A percentile compares a stretch with the other conserved stretches of the same genome.
These are phyloP conservation scores for Sebastes fasciatus DNA, from an alignment of 2,113 vertebrate species.

Conservation along the genomic window DNA sequence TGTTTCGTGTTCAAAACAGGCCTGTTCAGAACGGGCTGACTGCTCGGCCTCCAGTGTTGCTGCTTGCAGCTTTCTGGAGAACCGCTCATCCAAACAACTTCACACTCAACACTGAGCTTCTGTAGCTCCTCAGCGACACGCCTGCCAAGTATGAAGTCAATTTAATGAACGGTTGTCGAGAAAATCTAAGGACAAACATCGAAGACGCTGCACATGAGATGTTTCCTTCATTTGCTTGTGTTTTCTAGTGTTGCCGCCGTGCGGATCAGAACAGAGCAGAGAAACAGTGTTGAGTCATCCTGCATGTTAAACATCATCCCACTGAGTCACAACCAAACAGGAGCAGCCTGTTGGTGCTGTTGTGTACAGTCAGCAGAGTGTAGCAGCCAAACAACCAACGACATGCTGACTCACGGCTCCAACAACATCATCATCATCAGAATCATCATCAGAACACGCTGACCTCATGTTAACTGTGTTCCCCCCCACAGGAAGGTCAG, in stretches of 20 bases:
- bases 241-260: neutral
- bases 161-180: too few species aligned
- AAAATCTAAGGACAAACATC: too few species aligned
- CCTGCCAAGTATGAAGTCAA: too few species aligned
- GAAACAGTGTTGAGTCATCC: neutral
- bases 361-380: neutral
- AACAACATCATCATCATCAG: neutral
- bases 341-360: neutral
- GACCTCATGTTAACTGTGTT: neutral
- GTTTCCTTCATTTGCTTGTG: neutral
- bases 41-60: too few species aligned
- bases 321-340: neutral
- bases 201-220: neutral
- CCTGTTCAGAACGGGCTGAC: too few species aligned
- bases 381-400: neutral
- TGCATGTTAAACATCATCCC: neutral
- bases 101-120: too few species aligned
- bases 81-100: too few species aligned
- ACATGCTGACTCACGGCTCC: neutral
- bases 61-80: too few species aligned
- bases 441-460: neutral
- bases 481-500: conserved; percentile 11
- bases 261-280: neutral
- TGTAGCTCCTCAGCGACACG: too few species aligned
- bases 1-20: too few species aligned